These are phyloP conservation scores for Galeruca laticollis DNA, from an alignment of 2,888 invertebrate genomes.

Conservation along the genomic window DNA sequence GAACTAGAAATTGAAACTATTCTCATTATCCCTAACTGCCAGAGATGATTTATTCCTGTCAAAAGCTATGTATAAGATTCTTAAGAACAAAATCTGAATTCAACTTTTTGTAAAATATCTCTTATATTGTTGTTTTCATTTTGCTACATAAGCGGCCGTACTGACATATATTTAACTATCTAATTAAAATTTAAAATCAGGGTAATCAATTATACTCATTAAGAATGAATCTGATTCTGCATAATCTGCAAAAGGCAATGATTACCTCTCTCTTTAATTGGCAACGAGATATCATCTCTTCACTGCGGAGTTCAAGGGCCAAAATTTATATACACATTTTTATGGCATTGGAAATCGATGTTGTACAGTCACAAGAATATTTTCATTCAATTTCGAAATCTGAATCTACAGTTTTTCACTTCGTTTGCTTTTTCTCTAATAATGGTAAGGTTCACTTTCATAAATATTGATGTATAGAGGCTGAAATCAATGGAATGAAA, in stretches of 20 bases:
- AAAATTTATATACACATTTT: slow-evolving; percentile 8
- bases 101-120: no score
- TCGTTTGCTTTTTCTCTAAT: slow-evolving; percentile 24
- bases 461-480: slow-evolving; percentile 19
- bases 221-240: slow-evolving; percentile 33
- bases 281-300: slow-evolving; percentile 30
- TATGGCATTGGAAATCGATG: not conserved
- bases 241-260: slow-evolving; percentile 35
- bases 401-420: slow-evolving; percentile 1
- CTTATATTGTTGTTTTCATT: no score
- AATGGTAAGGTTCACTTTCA: slow-evolving; percentile 17
- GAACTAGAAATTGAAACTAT: no score
- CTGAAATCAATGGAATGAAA: slow-evolving; percentile 12
- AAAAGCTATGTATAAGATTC: no score
- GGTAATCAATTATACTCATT: slow-evolving; percentile 33
- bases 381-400: not conserved
- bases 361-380: not conserved
- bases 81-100: no score
- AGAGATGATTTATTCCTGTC: no score
- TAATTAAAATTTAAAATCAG: slow-evolving; percentile 33
- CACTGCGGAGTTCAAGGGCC: slow-evolving; percentile 4
- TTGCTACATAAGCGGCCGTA: not conserved
- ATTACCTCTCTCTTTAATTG: slow-evolving; percentile 31
- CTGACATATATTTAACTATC: slow-evolving; percentile 25
- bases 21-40: no score